Evolutionary conservation across 2,113 vertebrate genomes (phyloP).

Genomic region (Dolichallabes microphthalmus): DNA sequence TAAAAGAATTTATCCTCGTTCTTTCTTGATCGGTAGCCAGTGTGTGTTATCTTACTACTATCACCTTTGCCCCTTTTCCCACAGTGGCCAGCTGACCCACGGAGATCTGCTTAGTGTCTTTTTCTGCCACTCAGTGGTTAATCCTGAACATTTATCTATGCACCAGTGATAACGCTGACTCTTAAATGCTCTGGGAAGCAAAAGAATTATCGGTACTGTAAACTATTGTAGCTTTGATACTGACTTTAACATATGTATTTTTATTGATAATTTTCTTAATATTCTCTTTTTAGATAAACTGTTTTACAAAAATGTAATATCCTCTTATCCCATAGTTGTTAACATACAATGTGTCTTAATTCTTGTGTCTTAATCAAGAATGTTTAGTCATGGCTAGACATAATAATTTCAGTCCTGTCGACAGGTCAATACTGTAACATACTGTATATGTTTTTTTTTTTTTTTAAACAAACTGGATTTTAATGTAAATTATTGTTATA

Average conservation of each 20-base stretch:
- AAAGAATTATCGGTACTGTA: slow-evolving; percentile 22
- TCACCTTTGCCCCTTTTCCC: slow-evolving; percentile 55
- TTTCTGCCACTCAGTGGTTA: slow-evolving; percentile 67
- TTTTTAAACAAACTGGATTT: not conserved
- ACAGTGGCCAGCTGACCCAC: slow-evolving; percentile 55
- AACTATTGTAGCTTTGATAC: not conserved
- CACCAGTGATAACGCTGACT: slow-evolving; percentile 62
- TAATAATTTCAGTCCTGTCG: not conserved
- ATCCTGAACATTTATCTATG: slow-evolving; percentile 59
- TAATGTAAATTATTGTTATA: not conserved
- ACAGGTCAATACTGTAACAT: not conserved
- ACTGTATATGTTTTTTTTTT: not conserved
- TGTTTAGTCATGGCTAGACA: not conserved
- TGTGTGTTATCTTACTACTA: slow-evolving; percentile 54
- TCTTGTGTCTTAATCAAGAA: not conserved
- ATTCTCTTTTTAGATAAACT: no score
- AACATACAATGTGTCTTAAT: not conserved
- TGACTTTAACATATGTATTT: not conserved
- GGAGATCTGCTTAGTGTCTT: slow-evolving; percentile 67
- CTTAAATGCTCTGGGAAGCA: slow-evolving; percentile 52
- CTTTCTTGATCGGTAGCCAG: slow-evolving; percentile 61
- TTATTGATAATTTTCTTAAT: not conserved
- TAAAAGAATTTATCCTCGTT: slow-evolving; percentile 31
- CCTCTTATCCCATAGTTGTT: not conserved
- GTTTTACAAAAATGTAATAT: not conserved